Base-by-base conservation (phyloP, 1,140 invertebrate genomes). In the Amyelois transitella region DNA sequence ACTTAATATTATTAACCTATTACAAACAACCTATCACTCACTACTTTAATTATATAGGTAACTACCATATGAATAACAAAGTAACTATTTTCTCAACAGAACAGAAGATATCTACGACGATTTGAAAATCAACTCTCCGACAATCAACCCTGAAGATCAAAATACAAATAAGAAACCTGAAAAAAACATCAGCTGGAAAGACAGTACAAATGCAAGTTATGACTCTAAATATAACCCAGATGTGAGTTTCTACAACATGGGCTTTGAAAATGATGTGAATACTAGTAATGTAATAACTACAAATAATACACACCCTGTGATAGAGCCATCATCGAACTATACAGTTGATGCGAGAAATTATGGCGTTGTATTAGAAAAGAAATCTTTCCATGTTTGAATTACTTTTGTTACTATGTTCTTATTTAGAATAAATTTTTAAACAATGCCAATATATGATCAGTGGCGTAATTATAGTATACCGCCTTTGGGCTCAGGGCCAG, bases 251-350 rank as follows among this genome's bases (percentile, higher is more conserved):
- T 51, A 48, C 49, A 56, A 58, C 19, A 43, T 38, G 10, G 43
- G 47, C 18, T 63, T 50, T 44, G 50, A 55, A 55, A 49, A 43
- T 12, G 53, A 53, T 14, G 50, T 52, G 24, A 58, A 55, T 19
- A 32, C 17, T 22, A 6, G 18, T 21, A 51, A 43, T 8, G 8
- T 20, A 7, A n/a, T 43, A n/a, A 45, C 19, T 6, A 56, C 20
- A 24, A 57, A 6, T 20, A 58, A n/a, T 2, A 52, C 24, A 8
- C 51, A 18, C 22, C 60, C 68, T 8, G 61, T 62, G 18, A 44
- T 71, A 22, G 65, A 71, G 24, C 68, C 68, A 0, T 71, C 68
- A 1, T 50, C 58, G 6, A 65, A 51, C 44, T 45, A 38, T 7
- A 71, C 62, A 4, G 65, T 65, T 3, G 58, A 67, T 12, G 18